These are phyloP conservation scores for Malurus leucopterus DNA, from an alignment of 2,797 vertebrate genomes.

Conservation along the genomic window DNA sequence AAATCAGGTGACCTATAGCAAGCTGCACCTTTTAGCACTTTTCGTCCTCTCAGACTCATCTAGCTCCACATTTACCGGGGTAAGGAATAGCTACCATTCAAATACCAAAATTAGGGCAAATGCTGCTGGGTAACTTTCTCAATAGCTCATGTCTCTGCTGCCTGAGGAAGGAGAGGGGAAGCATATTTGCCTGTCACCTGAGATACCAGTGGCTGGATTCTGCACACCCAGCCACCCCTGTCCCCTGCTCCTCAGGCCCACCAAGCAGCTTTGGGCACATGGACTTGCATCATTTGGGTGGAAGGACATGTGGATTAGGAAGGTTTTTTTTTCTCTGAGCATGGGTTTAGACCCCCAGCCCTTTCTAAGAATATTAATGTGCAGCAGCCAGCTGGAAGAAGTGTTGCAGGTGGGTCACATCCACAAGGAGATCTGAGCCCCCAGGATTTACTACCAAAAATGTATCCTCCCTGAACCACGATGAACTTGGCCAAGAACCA, in stretches of 20 bases:
- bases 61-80: not conserved
- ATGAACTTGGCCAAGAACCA: not conserved
- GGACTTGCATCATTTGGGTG: not conserved
- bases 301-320: not conserved
- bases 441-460: not conserved
- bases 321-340: not conserved
- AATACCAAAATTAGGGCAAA: not conserved
- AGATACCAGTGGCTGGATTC: not conserved
- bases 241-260: not conserved
- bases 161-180: not conserved
- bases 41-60: not conserved
- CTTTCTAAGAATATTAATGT: not conserved
- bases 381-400: not conserved
- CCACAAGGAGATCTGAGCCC: not conserved
- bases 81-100: not conserved
- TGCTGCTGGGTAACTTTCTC: not conserved
- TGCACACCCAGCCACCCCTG: not conserved
- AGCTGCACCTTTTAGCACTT: not conserved
- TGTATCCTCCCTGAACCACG: not conserved
- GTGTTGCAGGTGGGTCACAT: not conserved
- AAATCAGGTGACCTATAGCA: not conserved
- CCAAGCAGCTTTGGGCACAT: accelerated
- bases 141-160: not conserved
- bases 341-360: not conserved
- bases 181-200: not conserved